These are phyloP conservation scores for Noctua pronuba DNA, from an alignment of 2,888 invertebrate genomes.

Conservation along the genomic window DNA sequence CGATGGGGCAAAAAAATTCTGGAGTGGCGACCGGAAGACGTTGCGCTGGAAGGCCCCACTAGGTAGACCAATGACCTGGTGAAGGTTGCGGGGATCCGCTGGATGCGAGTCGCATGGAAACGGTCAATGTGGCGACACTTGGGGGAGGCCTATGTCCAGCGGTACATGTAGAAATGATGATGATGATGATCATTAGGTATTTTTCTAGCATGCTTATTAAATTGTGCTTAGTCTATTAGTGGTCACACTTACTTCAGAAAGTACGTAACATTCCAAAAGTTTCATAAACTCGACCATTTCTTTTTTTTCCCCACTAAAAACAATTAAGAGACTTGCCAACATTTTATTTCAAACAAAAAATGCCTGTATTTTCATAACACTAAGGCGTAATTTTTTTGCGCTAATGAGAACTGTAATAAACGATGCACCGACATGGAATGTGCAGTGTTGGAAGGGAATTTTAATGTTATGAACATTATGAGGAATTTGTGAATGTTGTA, in stretches of 20 bases:
- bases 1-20: too few relatives aligned
- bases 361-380: conserved; percentile 13
- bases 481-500: conserved; percentile 1
- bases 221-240: background rate
- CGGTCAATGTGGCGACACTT: too few relatives aligned
- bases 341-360: conserved; percentile 4
- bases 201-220: background rate
- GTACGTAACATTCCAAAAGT: background rate
- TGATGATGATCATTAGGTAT: too few relatives aligned
- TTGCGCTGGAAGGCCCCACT: too few relatives aligned
- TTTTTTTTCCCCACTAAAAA: background rate
- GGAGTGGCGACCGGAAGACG: too few relatives aligned
- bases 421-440: conserved; percentile 44
- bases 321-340: background rate
- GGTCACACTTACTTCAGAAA: background rate
- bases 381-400: conserved; percentile 32
- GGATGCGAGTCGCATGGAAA: too few relatives aligned
- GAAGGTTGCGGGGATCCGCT: too few relatives aligned
- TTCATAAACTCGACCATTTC: background rate
- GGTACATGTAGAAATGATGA: too few relatives aligned
- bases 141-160: too few relatives aligned
- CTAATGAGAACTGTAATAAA: conserved; percentile 59
- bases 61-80: too few relatives aligned
- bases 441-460: conserved; percentile 45
- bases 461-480: conserved; percentile 41